phyloP scores from a whole-genome alignment of 2,888 invertebrate species.

The Phytoseiulus persimilis region DNA sequence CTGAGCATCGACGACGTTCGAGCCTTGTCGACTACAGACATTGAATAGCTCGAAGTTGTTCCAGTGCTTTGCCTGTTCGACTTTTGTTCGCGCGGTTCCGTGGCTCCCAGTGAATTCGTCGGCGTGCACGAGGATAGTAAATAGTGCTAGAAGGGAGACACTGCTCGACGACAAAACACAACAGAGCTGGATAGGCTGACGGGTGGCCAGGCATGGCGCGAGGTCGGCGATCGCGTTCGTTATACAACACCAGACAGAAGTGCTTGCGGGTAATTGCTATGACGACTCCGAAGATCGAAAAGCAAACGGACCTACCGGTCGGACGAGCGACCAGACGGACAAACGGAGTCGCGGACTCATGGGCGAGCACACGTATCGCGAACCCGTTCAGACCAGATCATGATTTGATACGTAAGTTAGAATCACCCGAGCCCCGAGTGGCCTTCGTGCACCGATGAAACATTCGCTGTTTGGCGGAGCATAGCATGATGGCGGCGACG shows the following conservation, averaged over 20 bases:
- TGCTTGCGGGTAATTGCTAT: not conserved
- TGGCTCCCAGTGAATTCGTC: too few species aligned
- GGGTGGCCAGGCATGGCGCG: not conserved
- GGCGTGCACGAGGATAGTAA: too few species aligned
- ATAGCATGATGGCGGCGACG: not conserved
- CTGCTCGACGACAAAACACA: too few species aligned
- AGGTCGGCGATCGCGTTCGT: not conserved
- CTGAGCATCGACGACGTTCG: not conserved
- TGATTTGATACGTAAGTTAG: not conserved
- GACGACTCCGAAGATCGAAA: not conserved
- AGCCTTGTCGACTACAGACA: too few species aligned
- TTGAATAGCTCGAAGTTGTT: too few species aligned
- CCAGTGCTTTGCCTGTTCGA: too few species aligned
- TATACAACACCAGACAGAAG: not conserved
- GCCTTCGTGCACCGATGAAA: not conserved
- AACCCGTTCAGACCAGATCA: not conserved
- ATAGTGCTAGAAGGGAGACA: too few species aligned
- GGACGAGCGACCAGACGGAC: not conserved
- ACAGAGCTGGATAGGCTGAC: not conserved
- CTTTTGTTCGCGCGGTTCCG: too few species aligned
- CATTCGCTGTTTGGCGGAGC: not conserved
- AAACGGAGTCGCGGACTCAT: not conserved
- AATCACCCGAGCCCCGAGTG: not conserved
- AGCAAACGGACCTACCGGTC: not conserved
- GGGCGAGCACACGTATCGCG: not conserved